A percentile compares a stretch with the other conserved stretches of the same genome.
Conservation (phyloP, 2,888 invertebrate genomes). For the Cremastobaeus sp. region DNA sequence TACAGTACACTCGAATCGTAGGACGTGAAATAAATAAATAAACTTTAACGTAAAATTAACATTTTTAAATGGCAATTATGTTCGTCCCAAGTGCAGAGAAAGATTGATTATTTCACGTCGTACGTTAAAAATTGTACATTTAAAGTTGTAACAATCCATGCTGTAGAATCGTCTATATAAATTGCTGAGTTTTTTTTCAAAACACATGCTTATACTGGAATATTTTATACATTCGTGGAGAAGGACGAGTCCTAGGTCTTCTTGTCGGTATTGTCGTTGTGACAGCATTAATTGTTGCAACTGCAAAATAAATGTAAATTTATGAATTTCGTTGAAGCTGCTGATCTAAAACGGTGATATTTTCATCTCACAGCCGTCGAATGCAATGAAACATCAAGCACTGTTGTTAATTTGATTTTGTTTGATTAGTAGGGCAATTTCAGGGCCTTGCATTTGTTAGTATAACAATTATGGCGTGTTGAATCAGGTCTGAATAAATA, state of each 20-base stretch:
- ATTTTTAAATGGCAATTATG: no score
- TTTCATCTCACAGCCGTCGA: constrained; percentile 15
- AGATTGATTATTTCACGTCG: constrained; percentile 23
- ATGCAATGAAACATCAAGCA: constrained; percentile 29
- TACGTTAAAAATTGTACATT: constrained; percentile 33
- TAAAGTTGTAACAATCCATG: constrained; percentile 55
- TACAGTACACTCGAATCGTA: neutral
- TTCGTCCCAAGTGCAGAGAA: no score
- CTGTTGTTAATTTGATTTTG: constrained; percentile 6
- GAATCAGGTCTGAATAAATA: neutral
- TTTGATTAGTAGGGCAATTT: constrained; percentile 15
- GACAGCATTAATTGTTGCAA: constrained; percentile 58
- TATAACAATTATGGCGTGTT: constrained; percentile 2
- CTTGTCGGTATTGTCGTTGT: constrained; percentile 38
- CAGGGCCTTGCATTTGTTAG: constrained; percentile 7
- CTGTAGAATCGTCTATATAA: constrained; percentile 38
- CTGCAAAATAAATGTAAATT: constrained; percentile 53
- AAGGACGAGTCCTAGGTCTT: constrained; percentile 45
- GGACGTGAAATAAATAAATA: constrained; percentile 11
- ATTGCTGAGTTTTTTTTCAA: constrained; percentile 11
- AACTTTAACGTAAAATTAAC: no score
- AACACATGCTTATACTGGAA: constrained; percentile 48
- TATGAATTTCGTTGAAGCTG: constrained; percentile 33
- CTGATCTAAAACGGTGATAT: constrained; percentile 10
- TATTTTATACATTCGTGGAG: constrained; percentile 49